Conservation (phyloP, 2,797 vertebrate genomes). For the Gobio occitaniae region DNA sequence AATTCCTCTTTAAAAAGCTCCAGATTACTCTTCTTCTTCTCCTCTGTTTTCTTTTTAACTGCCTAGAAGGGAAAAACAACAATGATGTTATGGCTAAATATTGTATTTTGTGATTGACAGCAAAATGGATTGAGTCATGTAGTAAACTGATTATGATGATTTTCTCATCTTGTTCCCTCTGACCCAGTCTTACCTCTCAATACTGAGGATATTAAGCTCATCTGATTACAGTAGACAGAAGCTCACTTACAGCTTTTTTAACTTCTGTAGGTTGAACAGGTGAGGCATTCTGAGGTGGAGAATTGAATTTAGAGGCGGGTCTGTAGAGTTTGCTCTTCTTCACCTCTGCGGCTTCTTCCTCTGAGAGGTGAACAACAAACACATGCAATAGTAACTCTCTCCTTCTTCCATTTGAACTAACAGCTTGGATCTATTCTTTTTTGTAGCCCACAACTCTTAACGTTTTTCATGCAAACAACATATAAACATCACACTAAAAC, state of each 20-base stretch:
- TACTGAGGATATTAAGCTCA: background rate
- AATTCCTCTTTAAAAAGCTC: conserved; percentile 86
- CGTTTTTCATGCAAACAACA: background rate
- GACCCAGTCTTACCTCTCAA: conserved; percentile 18
- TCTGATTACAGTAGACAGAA: background rate
- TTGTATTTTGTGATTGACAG: background rate
- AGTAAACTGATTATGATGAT: background rate
- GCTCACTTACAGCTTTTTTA: conserved; percentile 76
- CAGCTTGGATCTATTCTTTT: background rate
- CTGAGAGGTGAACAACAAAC: conserved; percentile 63
- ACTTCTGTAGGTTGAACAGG: conserved; percentile 67
- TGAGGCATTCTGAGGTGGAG: conserved; percentile 67
- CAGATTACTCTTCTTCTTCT: conserved; percentile 86
- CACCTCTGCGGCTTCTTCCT: conserved; percentile 78
- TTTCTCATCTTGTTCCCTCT: background rate
- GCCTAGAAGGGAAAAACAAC: conserved; percentile 61
- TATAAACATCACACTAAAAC: too few species aligned
- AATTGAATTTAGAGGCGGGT: conserved; percentile 75
- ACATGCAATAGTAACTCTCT: background rate
- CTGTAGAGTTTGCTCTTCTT: conserved; percentile 81
- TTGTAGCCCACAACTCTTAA: background rate
- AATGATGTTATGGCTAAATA: background rate
- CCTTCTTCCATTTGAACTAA: background rate
- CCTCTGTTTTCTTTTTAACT: conserved; percentile 79
- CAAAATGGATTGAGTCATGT: background rate